These are phyloP conservation scores for Sinonovacula constricta DNA, from an alignment of 1,140 invertebrate species.

Conservation along the genomic window DNA sequence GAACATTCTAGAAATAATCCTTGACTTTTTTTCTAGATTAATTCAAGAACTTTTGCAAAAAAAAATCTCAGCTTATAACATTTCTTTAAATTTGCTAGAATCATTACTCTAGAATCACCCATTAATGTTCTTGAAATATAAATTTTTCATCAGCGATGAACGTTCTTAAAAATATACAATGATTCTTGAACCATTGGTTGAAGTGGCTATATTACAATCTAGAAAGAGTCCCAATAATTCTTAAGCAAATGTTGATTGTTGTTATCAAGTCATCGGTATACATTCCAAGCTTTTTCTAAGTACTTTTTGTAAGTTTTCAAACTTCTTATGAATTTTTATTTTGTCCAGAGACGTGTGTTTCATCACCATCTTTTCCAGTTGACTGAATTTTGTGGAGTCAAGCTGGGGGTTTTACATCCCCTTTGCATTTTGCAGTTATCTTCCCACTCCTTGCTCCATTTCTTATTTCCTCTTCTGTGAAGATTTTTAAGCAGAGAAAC, in stretches of 20 bases:
- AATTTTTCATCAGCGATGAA: not conserved
- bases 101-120: no score
- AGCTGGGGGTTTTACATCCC: conserved; percentile 7
- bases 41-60: no score
- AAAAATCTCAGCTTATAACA: no score
- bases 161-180: not conserved
- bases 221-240: not conserved
- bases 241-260: not conserved
- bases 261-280: not conserved
- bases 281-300: not conserved
- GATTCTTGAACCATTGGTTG: not conserved
- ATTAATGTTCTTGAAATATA: conserved; percentile 1
- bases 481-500: conserved; percentile 24
- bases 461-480: conserved; percentile 24
- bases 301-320: no score
- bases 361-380: conserved; percentile 20
- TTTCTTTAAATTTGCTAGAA: no score
- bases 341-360: conserved; percentile 13
- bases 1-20: no score
- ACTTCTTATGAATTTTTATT: not conserved
- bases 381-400: conserved; percentile 4
- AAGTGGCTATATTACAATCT: not conserved
- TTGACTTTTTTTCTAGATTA: no score
- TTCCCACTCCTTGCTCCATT: conserved; percentile 14
- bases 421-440: conserved; percentile 8